These are phyloP conservation scores for Pachyramphus minor DNA, from an alignment of 2,113 vertebrate genomes.

Conservation along the genomic window DNA sequence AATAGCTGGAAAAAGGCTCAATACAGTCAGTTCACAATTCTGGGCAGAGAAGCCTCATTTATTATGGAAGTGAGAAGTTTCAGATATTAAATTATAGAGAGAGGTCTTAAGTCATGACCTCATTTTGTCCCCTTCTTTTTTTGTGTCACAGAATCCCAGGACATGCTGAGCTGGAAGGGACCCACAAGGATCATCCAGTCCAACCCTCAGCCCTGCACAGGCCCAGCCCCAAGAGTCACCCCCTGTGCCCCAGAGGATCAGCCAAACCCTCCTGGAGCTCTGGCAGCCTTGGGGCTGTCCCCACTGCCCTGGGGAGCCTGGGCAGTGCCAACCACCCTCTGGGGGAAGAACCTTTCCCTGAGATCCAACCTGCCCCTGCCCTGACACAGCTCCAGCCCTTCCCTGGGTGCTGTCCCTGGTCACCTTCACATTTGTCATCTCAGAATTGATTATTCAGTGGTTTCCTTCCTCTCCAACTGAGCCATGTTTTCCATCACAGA, in stretches of 20 bases:
- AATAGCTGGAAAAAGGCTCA: background rate
- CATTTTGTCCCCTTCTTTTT: background rate
- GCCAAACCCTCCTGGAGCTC: background rate
- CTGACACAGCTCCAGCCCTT: background rate
- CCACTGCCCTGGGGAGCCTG: background rate
- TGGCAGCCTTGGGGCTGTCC: background rate
- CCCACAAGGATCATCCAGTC: background rate
- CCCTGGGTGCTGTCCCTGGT: background rate
- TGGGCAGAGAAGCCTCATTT: background rate
- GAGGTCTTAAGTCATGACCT: background rate
- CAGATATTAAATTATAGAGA: background rate
- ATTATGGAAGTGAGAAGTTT: background rate
- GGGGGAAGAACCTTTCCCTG: background rate
- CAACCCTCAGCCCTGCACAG: background rate
- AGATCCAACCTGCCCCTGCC: background rate
- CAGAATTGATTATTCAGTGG: background rate
- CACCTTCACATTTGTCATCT: background rate
- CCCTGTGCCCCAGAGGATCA: background rate
- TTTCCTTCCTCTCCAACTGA: background rate
- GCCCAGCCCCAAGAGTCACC: background rate
- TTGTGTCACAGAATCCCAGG: background rate
- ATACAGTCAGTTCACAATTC: background rate
- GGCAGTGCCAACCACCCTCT: background rate
- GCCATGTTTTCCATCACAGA: fast-evolving
- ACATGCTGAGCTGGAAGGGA: background rate